Base-by-base conservation (phyloP, 2,797 vertebrate species). In the Lepus oiostolus region DNA sequence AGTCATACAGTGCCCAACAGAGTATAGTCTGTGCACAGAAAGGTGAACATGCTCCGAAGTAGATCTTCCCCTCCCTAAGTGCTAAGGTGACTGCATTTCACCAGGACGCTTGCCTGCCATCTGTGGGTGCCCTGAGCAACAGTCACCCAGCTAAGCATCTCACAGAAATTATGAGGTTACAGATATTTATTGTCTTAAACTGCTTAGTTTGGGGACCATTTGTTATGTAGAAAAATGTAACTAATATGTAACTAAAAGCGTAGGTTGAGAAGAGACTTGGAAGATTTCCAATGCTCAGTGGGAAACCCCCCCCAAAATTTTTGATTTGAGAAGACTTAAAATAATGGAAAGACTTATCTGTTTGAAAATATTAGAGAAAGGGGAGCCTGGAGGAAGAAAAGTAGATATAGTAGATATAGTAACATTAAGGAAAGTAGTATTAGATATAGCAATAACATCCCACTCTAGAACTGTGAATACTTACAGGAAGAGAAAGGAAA, bases 321-420 rank as follows among this genome's bases (percentile, higher is more conserved):
- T 92, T 63, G 17, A 75, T 71, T 21, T 81, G 28, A 5, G 50
- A 72, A 88, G 70, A 52, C 22, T 90, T 35, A 93, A 91, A 85
- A 68, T 47, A 85, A n/a, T 70, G 62, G 24, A 63, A 77, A 67
- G 38, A 28, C 32, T 63, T 50, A 35, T 70, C n/a, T 50, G 38
- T 19, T 70, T 81, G 58, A 14, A 47, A 74, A 24, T 54, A 81
- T 32, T 42, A 88, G 14, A 88, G n/a, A 75, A 87, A 50, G 42
- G 16, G 47, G 28, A 81, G 13, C 19, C 22, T 35, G 12, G 19
- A 28, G n/a, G 12, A 58, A 77, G 47, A 88, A 88, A 79, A 85
- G 52, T 74, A 52, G 30, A 17, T 58, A 47, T 60, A 85, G 52
- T 74, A 52, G 30, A 17, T 58, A 47, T 60, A 52, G 26, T 42